These are phyloP conservation scores for Formica aserva DNA, from an alignment of 2,888 invertebrate genomes.

Conservation along the genomic window DNA sequence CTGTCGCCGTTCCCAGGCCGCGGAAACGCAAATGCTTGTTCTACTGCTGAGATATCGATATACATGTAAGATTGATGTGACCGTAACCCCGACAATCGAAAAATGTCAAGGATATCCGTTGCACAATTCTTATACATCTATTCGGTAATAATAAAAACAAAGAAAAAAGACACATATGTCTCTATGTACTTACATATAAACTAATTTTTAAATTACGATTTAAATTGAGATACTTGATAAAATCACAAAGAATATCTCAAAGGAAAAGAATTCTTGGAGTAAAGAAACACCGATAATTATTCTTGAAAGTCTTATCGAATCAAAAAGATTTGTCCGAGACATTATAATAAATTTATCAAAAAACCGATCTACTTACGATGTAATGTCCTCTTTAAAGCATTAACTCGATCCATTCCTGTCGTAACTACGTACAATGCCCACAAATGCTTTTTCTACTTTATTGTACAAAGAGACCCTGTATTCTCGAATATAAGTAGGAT, in stretches of 20 bases:
- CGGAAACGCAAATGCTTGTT: conserved; percentile 25
- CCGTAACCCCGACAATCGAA: not conserved
- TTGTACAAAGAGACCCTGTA: not conserved
- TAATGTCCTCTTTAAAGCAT: conserved; percentile 17
- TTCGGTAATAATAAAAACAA: not conserved
- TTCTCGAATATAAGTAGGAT: not conserved
- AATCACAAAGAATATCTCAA: not conserved
- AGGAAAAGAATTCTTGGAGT: not conserved
- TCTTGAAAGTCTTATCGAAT: not conserved
- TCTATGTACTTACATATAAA: not conserved
- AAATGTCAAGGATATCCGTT: conserved; percentile 35
- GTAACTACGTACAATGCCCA: not conserved
- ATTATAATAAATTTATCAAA: conserved; percentile 2
- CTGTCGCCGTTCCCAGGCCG: conserved; percentile 13
- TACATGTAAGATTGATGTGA: conserved; percentile 14
- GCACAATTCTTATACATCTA: not conserved
- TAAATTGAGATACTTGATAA: not conserved
- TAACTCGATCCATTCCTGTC: not conserved
- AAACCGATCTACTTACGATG: conserved; percentile 1
- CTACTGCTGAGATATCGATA: not conserved
- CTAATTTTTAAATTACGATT: not conserved
- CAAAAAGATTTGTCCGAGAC: not conserved
- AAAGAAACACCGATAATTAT: not conserved
- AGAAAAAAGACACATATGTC: not conserved
- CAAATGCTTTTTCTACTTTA: not conserved